Conservation (phyloP, 2,797 vertebrate genomes). For the Coranthus polyacanthus region DNA sequence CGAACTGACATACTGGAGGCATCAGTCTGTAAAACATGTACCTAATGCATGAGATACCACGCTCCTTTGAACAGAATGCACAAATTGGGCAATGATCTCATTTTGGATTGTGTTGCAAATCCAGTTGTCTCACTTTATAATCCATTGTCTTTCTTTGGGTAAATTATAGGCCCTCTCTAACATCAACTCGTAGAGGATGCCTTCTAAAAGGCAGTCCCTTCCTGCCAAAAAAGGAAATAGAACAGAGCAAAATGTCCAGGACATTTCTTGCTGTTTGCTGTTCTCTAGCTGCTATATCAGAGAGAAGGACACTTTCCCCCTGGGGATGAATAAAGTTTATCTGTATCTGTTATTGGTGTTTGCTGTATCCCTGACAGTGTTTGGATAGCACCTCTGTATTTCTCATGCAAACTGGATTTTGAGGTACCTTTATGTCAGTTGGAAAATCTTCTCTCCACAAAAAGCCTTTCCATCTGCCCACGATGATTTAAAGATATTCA, state of each 20-base stretch:
- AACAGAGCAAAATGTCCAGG: not conserved
- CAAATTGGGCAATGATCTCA: slow-evolving; percentile 1
- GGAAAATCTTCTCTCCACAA: too few relatives aligned
- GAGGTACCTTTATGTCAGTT: too few relatives aligned
- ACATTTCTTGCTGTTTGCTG: not conserved
- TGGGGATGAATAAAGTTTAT: too few relatives aligned
- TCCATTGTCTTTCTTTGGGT: slow-evolving; percentile 1
- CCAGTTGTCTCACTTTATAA: not conserved
- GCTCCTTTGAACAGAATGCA: not conserved
- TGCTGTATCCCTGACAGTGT: too few relatives aligned
- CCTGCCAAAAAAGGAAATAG: not conserved
- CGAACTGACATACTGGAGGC: not conserved
- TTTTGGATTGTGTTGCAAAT: slow-evolving; percentile 1
- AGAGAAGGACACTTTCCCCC: too few relatives aligned
- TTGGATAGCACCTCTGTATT: too few relatives aligned
- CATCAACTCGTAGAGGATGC: slow-evolving; percentile 1
- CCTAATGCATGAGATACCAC: not conserved
- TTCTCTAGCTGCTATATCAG: not conserved
- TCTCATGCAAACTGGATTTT: too few relatives aligned
- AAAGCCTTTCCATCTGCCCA: too few relatives aligned
- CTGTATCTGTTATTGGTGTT: too few relatives aligned
- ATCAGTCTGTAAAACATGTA: not conserved
- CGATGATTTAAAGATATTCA: too few relatives aligned
- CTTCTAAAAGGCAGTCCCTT: not conserved
- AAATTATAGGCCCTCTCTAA: not conserved